Conservation (phyloP, 2,797 vertebrate genomes). For the Cossypha polioptera region DNA sequence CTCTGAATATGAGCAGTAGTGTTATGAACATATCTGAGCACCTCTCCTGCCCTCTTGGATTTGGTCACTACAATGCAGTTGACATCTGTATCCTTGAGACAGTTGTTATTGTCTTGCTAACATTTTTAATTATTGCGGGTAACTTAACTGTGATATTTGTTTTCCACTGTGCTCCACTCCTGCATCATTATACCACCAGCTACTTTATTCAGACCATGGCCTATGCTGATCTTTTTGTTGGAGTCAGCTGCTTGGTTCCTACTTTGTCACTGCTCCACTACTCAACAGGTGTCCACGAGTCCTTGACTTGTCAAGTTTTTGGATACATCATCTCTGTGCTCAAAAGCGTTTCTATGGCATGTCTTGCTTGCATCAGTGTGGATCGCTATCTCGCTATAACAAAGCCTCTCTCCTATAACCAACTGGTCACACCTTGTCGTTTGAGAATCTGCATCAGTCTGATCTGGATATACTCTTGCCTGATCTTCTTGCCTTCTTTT, state of each 20-base stretch:
- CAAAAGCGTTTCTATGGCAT: slow-evolving; percentile 98
- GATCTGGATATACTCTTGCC: slow-evolving; percentile 95
- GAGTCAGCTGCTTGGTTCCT: slow-evolving; percentile 95
- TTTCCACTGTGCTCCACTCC: slow-evolving; percentile 94
- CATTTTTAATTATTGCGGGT: slow-evolving; percentile 92
- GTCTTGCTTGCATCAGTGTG: slow-evolving; percentile 95
- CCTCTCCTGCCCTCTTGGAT: slow-evolving; percentile 94
- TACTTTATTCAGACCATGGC: slow-evolving; percentile 99
- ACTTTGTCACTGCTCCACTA: slow-evolving; percentile 94
- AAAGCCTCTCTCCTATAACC: slow-evolving; percentile 96
- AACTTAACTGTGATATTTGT: slow-evolving; percentile 98
- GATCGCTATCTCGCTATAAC: slow-evolving; percentile 98
- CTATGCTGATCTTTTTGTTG: slow-evolving; percentile 95
- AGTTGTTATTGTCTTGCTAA: slow-evolving; percentile 90
- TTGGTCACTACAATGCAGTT: slow-evolving; percentile 85
- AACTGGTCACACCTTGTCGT: slow-evolving; percentile 95
- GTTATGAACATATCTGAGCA: slow-evolving; percentile 79
- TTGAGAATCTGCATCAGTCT: slow-evolving; percentile 92
- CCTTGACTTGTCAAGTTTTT: slow-evolving; percentile 93
- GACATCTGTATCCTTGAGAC: slow-evolving; percentile 95
- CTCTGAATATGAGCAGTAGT: slow-evolving; percentile 83
- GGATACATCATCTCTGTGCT: slow-evolving; percentile 98
- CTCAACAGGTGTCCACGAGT: slow-evolving; percentile 91
- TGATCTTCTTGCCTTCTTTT: slow-evolving; percentile 95
- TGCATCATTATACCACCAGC: slow-evolving; percentile 98